These are phyloP conservation scores for Polyommatus iphigenia DNA, from an alignment of 2,888 invertebrate species.

Conservation along the genomic window DNA sequence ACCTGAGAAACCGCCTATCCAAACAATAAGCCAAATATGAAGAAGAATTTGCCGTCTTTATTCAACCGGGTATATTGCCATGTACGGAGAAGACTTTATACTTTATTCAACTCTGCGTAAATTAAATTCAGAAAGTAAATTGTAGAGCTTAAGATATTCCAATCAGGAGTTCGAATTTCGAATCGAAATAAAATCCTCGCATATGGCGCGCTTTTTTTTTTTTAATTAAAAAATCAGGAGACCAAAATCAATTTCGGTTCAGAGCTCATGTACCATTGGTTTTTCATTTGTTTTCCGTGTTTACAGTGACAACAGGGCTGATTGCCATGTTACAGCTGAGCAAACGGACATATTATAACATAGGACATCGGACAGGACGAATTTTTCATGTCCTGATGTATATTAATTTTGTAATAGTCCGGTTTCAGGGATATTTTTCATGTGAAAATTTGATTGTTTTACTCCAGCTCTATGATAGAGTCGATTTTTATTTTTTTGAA, in stretches of 20 bases:
- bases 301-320: constrained; percentile 38
- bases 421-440: neutral
- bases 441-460: neutral
- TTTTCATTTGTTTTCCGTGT: constrained; percentile 36
- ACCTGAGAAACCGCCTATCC: neutral
- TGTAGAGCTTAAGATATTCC: neutral
- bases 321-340: constrained; percentile 36
- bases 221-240: constrained; percentile 28
- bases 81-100: neutral
- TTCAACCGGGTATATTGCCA: no score
- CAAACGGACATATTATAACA: constrained; percentile 35
- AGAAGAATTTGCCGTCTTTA: no score
- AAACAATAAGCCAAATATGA: neutral
- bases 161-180: constrained; percentile 13
- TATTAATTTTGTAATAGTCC: constrained; percentile 18
- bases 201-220: constrained; percentile 24
- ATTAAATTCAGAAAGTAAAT: constrained; percentile 8
- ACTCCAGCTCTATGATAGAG: neutral
- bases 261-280: constrained; percentile 29
- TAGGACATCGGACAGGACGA: constrained; percentile 24
- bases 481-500: neutral
- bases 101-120: neutral
- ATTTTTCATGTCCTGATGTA: constrained; percentile 18
- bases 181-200: constrained; percentile 2
- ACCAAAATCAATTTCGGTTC: constrained; percentile 30